Evolutionary conservation across 2,888 invertebrate species (phyloP).

Genomic region (Antitype chi): DNA sequence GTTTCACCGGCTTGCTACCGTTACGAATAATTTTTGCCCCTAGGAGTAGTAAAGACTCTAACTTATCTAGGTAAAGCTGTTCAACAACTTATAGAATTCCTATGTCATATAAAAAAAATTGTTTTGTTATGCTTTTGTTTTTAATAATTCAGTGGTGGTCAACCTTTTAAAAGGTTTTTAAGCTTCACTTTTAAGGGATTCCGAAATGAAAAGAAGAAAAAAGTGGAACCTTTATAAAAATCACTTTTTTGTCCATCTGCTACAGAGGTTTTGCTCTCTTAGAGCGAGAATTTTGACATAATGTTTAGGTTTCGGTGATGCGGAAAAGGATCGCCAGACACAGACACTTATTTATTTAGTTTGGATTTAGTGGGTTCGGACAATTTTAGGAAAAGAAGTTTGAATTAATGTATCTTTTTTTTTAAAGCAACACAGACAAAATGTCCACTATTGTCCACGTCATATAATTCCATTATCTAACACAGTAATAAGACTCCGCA

Average conservation of each 20-base stretch:
- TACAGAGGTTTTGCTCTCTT: background rate
- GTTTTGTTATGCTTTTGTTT: background rate
- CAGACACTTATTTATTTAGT: background rate
- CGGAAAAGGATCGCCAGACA: no score
- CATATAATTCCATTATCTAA: background rate
- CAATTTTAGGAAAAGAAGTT: background rate
- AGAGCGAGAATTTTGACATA: background rate
- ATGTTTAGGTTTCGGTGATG: background rate
- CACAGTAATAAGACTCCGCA: background rate
- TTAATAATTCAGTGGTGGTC: background rate
- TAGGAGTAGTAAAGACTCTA: background rate
- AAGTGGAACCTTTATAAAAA: background rate
- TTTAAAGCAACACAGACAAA: no score
- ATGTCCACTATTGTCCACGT: no score
- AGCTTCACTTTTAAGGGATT: no score
- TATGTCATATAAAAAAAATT: background rate
- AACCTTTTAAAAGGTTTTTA: background rate
- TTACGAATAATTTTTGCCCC: conserved; percentile 32
- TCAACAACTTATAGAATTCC: background rate
- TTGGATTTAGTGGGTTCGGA: background rate
- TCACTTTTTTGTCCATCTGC: background rate
- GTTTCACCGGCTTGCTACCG: conserved; percentile 35
- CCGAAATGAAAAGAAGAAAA: background rate
- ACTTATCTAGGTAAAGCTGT: conserved; percentile 4
- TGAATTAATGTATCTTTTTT: background rate